phyloP scores from a whole-genome alignment of 2,113 vertebrate genomes.

The Pseudonaja textilis region DNA sequence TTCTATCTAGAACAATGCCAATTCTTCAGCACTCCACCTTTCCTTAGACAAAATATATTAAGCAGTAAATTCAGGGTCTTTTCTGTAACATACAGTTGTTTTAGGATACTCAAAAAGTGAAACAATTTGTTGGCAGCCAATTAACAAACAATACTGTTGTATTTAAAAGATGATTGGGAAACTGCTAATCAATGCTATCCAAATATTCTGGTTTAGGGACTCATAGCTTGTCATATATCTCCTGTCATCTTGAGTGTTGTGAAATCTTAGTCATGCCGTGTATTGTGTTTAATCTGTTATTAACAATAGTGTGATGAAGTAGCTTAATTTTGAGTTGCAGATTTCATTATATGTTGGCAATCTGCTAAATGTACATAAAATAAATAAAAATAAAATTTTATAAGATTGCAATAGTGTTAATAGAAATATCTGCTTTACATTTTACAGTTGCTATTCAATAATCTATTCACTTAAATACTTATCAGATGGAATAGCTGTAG shows the following conservation, averaged over 20 bases:
- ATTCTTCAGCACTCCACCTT: rapidly evolving
- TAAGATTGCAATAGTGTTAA: rapidly evolving
- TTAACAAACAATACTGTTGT: no score
- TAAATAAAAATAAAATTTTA: neutral
- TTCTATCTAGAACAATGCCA: rapidly evolving
- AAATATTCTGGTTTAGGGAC: neutral
- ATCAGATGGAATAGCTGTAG: rapidly evolving
- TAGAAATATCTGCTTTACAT: neutral
- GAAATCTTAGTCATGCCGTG: neutral
- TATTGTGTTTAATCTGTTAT: neutral
- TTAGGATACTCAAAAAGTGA: neutral
- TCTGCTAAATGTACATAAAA: neutral
- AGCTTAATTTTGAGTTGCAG: neutral
- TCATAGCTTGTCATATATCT: neutral
- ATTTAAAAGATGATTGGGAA: neutral
- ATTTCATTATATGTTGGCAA: slow-evolving; percentile 1
- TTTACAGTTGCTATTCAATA: neutral
- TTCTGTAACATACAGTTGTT: neutral
- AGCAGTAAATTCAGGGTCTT: neutral
- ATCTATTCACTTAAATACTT: neutral
- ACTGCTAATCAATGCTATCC: neutral
- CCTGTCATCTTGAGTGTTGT: neutral
- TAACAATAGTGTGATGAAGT: neutral
- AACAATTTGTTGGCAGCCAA: neutral
- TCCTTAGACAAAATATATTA: neutral